Percentiles rank a stretch among this genome's conserved stretches.
Evolutionary conservation across 2,888 invertebrate species (phyloP).

Genomic region (Orgyia antiqua): DNA sequence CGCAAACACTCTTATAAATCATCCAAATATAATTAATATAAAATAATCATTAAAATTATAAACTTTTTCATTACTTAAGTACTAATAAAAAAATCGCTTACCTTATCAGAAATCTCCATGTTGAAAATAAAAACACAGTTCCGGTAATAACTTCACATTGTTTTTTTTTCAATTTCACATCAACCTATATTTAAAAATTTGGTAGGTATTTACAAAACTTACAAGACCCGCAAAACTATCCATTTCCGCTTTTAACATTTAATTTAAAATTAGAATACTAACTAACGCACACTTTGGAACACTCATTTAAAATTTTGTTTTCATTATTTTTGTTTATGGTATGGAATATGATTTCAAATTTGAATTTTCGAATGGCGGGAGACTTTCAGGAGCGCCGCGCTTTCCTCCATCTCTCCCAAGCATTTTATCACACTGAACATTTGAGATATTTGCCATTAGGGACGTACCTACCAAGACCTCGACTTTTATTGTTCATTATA

Average conservation of each 20-base stretch:
- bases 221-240: slow-evolving; percentile 19
- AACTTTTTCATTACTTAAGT: neutral
- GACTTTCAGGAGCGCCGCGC: slow-evolving; percentile 41
- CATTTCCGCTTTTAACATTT: too few species aligned
- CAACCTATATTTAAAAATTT: slow-evolving; percentile 16
- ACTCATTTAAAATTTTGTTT: too few species aligned
- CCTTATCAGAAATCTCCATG: slow-evolving; percentile 30
- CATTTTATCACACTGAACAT: slow-evolving; percentile 69
- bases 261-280: too few species aligned
- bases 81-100: slow-evolving; percentile 15
- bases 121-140: slow-evolving; percentile 12
- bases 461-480: slow-evolving; percentile 43
- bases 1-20: too few species aligned
- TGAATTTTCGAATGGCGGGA: slow-evolving; percentile 63
- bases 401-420: slow-evolving; percentile 51
- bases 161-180: too few species aligned
- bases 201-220: slow-evolving; percentile 17
- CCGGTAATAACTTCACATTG: slow-evolving; percentile 19
- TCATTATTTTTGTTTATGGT: too few species aligned
- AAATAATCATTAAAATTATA: too few species aligned
- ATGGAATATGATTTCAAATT: slow-evolving; percentile 42
- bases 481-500: slow-evolving; percentile 40
- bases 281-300: too few species aligned
- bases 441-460: slow-evolving; percentile 56
- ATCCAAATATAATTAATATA: too few species aligned